These are phyloP conservation scores for Cyprinodon tularosa DNA, from an alignment of 2,113 vertebrate species.

Conservation along the genomic window DNA sequence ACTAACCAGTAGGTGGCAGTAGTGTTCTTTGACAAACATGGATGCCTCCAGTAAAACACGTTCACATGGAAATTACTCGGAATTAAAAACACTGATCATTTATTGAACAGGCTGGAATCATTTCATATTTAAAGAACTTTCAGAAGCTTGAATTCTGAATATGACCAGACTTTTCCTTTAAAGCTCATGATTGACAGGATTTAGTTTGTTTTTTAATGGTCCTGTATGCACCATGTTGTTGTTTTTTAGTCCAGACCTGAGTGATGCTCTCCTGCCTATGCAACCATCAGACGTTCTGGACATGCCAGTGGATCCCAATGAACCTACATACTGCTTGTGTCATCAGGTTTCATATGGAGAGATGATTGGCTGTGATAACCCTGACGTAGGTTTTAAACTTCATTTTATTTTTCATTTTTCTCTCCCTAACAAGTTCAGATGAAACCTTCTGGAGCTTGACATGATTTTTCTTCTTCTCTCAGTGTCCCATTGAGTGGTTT, in stretches of 20 bases:
- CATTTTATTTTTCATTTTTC: background rate
- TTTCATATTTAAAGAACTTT: no score
- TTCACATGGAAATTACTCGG: no score
- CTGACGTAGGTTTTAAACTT: conserved; percentile 83
- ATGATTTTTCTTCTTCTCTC: conserved; percentile 25
- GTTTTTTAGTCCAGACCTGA: conserved; percentile 84
- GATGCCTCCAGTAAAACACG: no score
- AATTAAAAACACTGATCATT: no score
- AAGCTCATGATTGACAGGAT: background rate
- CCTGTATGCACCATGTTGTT: conserved; percentile 6
- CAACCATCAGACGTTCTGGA: conserved; percentile 97
- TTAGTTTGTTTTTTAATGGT: background rate
- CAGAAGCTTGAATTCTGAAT: no score
- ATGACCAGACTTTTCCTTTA: background rate
- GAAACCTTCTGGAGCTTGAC: background rate
- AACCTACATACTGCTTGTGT: conserved; percentile 96
- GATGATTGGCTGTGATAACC: conserved; percentile 99
- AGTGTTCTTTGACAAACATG: no score
- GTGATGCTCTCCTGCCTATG: conserved; percentile 88
- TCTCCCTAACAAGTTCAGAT: background rate
- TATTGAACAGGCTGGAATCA: no score
- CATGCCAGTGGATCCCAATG: conserved; percentile 98
- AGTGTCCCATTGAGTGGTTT: conserved; percentile 99
- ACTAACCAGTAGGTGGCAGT: no score
- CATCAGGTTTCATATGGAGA: conserved; percentile 98